Conservation (phyloP, 2,797 vertebrate genomes). For the Oophaga sylvatica region DNA sequence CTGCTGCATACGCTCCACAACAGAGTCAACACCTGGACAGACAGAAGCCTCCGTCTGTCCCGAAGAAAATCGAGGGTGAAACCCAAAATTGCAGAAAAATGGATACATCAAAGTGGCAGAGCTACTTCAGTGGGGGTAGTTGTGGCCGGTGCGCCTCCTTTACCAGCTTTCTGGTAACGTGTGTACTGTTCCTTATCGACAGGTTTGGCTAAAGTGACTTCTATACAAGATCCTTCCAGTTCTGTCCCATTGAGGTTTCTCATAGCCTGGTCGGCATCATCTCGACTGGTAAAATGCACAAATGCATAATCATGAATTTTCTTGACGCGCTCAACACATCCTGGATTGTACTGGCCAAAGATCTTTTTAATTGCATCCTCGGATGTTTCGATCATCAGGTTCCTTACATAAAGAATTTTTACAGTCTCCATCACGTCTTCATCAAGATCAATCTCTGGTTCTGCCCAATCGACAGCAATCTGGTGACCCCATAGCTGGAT, state of each 20-base stretch:
- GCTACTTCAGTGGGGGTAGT: constrained; percentile 70
- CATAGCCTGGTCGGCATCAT: constrained; percentile 95
- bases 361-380: constrained; percentile 91
- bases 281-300: constrained; percentile 93
- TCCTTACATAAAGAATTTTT: constrained; percentile 97
- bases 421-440: constrained; percentile 99
- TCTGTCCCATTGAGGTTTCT: constrained; percentile 92
- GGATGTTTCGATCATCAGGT: constrained; percentile 98
- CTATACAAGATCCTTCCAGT: constrained; percentile 94
- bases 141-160: constrained; percentile 75
- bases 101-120: too few species aligned
- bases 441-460: constrained; percentile 97
- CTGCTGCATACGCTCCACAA: too few species aligned
- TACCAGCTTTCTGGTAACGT: constrained; percentile 96
- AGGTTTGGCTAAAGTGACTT: constrained; percentile 97
- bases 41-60: too few species aligned
- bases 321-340: constrained; percentile 96
- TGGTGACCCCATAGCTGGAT: constrained; percentile 99
- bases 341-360: constrained; percentile 95
- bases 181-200: constrained; percentile 99
- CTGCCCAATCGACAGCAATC: constrained; percentile 98
- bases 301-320: constrained; percentile 99
- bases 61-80: too few species aligned
- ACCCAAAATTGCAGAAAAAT: too few species aligned
- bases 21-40: too few species aligned